These are phyloP conservation scores for Amphilophus citrinellus DNA, from an alignment of 2,113 vertebrate genomes.

Conservation along the genomic window DNA sequence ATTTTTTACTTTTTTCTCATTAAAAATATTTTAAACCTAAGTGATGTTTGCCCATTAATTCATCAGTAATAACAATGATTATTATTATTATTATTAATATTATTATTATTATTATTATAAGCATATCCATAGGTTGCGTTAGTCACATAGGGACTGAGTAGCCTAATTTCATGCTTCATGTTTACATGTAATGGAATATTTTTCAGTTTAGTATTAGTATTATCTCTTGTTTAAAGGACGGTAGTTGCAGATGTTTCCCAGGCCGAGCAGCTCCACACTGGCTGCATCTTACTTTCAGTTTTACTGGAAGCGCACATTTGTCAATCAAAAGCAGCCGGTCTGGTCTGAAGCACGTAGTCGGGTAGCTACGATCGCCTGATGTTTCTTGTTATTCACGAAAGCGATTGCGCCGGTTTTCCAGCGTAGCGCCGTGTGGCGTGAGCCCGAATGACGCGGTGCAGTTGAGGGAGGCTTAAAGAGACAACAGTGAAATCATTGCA, in stretches of 20 bases:
- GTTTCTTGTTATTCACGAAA: conserved; percentile 59
- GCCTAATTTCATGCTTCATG: background rate
- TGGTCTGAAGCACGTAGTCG: conserved; percentile 7
- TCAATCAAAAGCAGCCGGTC: conserved; percentile 17
- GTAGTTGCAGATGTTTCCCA: background rate
- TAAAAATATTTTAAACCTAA: background rate
- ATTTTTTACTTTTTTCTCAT: background rate
- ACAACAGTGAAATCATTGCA: conserved; percentile 78
- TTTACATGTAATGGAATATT: background rate
- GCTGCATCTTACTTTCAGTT: background rate
- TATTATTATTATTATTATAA: background rate
- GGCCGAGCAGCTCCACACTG: background rate
- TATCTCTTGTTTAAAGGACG: background rate
- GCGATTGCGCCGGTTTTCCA: conserved; percentile 59
- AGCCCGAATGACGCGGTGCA: conserved; percentile 71
- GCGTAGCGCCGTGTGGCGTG: conserved; percentile 56
- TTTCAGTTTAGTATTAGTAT: background rate
- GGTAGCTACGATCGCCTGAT: background rate
- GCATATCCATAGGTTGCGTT: too few relatives aligned
- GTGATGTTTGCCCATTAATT: background rate
- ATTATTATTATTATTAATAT: background rate
- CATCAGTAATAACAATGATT: background rate
- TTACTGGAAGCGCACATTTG: background rate
- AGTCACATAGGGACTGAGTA: background rate
- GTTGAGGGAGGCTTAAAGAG: conserved; percentile 82